Base-by-base conservation (phyloP, 2,113 vertebrate genomes). In the Chiloscyllium plagiosum region DNA sequence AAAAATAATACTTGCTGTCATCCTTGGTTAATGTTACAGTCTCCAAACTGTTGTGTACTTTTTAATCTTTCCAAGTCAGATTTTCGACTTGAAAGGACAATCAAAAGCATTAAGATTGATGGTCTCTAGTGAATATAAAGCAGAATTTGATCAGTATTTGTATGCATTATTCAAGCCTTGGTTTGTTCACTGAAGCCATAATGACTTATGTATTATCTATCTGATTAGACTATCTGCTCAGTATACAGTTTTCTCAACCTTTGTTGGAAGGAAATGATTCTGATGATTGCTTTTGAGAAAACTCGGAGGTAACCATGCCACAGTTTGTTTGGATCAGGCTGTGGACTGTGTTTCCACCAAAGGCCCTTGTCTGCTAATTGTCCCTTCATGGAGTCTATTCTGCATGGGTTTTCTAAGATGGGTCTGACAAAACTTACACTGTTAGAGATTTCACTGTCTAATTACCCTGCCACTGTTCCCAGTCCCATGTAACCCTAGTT, bases 31-130 rank as follows among this genome's bases (percentile, higher is more conserved):
- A 92, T 92, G 33, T 92, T 92, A 65, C 20, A 65, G 86, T 65
- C 52, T 61, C 56, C 56, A 29, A 61, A 65, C 87, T 65, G 65
- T 65, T 61, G 87, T 33, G 1, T n/a, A 65, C 52, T 33, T 61
- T 92, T 92, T 92, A 92, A 65, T 92, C 87, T n/a, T 92, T 92
- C 26, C 29, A 92, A 92, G n/a, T 92, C 56, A 92, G 56, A 24
- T 92, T 83, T 52, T 61, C n/a, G 24, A 13, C 29, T 65, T 61
- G 56, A 19, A 92, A n/a, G 87, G 65, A n/a, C 52, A 65, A 65
- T 5, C 19, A 92, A 65, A 47, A 33, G 52, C 87, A 65, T 15
- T 33, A n/a, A 65, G 87, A 92, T 65, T 65, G 52, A 92, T 61
- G 56, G 87, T 17, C 87, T 61, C 52, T 29, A 15, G 52, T 65